Conservation (phyloP, 2,888 invertebrate genomes). For the Bimastos eiseni region DNA sequence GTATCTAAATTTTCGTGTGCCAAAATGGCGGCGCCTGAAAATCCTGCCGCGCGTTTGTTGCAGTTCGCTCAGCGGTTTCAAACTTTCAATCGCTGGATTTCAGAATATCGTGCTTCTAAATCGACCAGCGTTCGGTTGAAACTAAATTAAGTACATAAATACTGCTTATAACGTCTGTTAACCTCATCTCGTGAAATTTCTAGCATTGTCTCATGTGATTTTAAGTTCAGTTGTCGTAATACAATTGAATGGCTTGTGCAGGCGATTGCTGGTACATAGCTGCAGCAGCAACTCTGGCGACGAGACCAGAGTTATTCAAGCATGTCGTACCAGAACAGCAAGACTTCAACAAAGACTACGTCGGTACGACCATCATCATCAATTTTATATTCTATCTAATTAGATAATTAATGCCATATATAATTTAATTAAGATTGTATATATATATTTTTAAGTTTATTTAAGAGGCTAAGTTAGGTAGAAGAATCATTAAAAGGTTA, state of each 20-base stretch:
- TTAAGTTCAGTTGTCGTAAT: neutral
- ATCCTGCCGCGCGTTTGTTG: too few species aligned
- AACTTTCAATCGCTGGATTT: too few species aligned
- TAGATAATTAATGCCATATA: neutral
- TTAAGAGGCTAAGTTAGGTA: too few species aligned
- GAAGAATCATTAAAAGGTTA: too few species aligned
- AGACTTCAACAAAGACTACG: constrained; percentile 81
- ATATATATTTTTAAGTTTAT: too few species aligned
- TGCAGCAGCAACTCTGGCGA: constrained; percentile 88
- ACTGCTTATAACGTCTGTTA: neutral
- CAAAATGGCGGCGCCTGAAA: too few species aligned
- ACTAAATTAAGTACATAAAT: neutral
- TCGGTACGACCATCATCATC: constrained; percentile 71
- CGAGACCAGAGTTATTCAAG: constrained; percentile 78
- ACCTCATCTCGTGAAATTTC: neutral
- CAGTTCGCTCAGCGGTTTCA: too few species aligned
- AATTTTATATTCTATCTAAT: neutral
- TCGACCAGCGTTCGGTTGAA: too few species aligned
- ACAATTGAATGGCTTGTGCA: neutral
- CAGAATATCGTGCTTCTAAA: too few species aligned
- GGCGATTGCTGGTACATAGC: constrained; percentile 94
- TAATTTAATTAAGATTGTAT: too few species aligned
- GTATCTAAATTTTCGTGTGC: too few species aligned
- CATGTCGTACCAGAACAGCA: constrained; percentile 95
- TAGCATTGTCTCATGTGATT: neutral